Evolutionary conservation across 2,888 invertebrate genomes (phyloP), one percentile per base, ranked within the genome.

Genomic region (Sipha maydis): DNA sequence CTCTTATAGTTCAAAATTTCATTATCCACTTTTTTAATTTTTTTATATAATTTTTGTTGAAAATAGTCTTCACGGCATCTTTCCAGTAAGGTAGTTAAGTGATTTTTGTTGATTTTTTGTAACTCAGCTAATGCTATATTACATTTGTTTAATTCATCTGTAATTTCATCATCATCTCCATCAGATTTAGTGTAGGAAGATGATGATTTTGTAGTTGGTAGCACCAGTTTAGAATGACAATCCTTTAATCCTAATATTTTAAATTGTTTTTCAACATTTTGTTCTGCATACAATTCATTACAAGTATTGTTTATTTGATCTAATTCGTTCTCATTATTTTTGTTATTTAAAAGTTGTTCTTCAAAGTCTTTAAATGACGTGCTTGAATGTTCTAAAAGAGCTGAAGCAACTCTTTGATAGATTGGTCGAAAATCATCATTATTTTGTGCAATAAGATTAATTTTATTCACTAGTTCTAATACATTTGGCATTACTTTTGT

Each of bases 331-430:
- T 73, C 56, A 25, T 8, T 17, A 25, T 28, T 25, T 9, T 56
- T 31, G 2, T 25, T 0, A 7, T 75, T 9, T 38, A n/a, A 3
- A 34, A 48, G 48, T 48, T 89, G 67, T 78, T 89, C 83, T 83
- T 89, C 77, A 67, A 28, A 17, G 54, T 41, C 25, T 67, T 75
- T 84, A 2, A n/a, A 21, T 61, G 21, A 8, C 25, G 25, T 31
- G 92, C 48, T 48, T 92, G 92, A 91, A 91, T 98, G 97, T 92
- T 98, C 97, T 91, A 98, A 94, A 34, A 98, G 93, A 25, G 97
- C 97, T 3, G 97, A 96, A 0, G 98, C 96, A 19, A 98, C 93
- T 90, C 97, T 94, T 92, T 98, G 98, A 1, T 97, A 97, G 83
- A 98, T 93, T 0, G 97, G 96, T 0, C 97, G 97, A 89, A 96